Evolutionary conservation across 2,797 vertebrate species (phyloP), one percentile per base, ranked within the genome.

Genomic region (Anguilla obscura): DNA sequence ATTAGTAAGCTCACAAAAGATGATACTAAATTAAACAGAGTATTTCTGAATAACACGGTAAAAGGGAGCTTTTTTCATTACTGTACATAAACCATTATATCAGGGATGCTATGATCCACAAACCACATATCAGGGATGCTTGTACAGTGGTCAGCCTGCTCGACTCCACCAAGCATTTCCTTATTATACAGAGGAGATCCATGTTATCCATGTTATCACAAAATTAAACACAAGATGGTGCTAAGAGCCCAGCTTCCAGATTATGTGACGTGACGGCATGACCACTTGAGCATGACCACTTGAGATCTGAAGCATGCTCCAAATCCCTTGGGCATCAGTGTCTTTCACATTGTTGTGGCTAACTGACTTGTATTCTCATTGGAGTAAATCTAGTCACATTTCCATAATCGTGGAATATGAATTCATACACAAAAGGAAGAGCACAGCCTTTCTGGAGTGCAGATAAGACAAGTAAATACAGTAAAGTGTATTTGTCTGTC

Each of bases 201-300:
- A 3, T 8, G 79, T 48, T 82, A 82, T 82, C 45, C 24, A 3
- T 8, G 79, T 48, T 82, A 82, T 82, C 45, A 21, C 40, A 10
- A 50, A 82, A 50, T n/a, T 50, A 50, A 82, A 48, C 79, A 82
- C 79, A 48, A 82, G 79, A 82, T 82, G 79, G 79, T 50, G 79
- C 79, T 48, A 82, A 4, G 9, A 82, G 79, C 24, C 45, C 40
- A 50, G n/a, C 45, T 82, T 79, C 36, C 71, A 36, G 14, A 33
- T 5, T 71, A 45, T 52, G 33, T 79, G 16, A 12, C 74, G 33
- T 36, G 69, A 74, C 27, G 18, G 36, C 33, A 45, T 45, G 6
- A 79, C n/a, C 12, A 12, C n/a, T 24, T 16, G 2, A 79, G 33
- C 33, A 79, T 40, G 33, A 40, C 4, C 12, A 76, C 33, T 36